Base-by-base conservation (phyloP, 2,113 vertebrate genomes). In the Antechinus stuartii region DNA sequence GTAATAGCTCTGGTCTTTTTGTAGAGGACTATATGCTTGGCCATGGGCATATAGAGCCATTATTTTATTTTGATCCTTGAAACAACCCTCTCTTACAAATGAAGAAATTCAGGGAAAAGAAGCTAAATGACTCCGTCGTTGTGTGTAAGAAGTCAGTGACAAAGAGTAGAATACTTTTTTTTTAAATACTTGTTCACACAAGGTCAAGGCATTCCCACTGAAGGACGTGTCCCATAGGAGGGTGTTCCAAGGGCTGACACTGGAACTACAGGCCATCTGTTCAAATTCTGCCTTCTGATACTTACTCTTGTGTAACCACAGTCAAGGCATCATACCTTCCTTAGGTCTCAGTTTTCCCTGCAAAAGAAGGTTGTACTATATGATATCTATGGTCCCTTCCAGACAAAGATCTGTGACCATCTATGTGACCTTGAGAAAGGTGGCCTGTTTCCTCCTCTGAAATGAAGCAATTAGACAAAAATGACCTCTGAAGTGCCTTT, bases 21-120 rank as follows among this genome's bases (percentile, higher is more conserved):
- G 5, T 10, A 89, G 53, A 95, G 92, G 54, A 55, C 54, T 92
- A 94, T 91, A 92, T 92, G 95, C 49, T 91, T 90, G 4, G 76
- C 22, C 49, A 91, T 50, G 23, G 93, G 4, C 54, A 92, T 96
- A 91, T 54, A 94, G 2, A 47, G 76, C 61, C 56, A 93, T 55
- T 96, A 95, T 97, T 42, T 93, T 26, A 95, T 94, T 94, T 93
- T 95, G 52, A 91, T 93, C 14, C 7, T 93, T 46, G 89, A 50
- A 92, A 92, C 0, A 92, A 54, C 16, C 91, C 3, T 94, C 8
- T 57, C 90, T 92, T 11, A 95, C 92, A 94, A 11, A 96, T 47
- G 47, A 54, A 42, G 92, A 95, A 95, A 93, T 12, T 68, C 55
- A 92, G 91, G 2, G 89, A 8, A 94, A 61, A 96, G 14, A 92